phyloP scores from a whole-genome alignment of 2,888 invertebrate genomes.

The Napeogenes inachia region DNA sequence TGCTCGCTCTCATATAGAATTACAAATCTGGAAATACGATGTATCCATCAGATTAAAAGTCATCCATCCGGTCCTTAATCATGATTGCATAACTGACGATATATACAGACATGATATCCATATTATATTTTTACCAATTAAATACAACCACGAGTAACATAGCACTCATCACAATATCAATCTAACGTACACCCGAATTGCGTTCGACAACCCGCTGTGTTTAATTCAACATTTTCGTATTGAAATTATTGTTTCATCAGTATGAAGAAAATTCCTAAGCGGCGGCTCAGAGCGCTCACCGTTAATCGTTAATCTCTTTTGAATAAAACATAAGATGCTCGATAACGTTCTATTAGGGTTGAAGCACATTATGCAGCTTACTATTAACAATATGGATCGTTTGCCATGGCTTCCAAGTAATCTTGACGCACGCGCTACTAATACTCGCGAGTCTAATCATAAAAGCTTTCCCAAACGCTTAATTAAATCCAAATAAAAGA shows the following conservation, averaged over 20 bases:
- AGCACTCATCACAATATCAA: no score
- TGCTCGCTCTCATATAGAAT: no score
- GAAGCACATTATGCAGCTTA: conserved; percentile 64
- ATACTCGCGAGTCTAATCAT: conserved; percentile 52
- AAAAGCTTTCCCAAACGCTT: conserved; percentile 49
- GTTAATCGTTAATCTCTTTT: conserved; percentile 69
- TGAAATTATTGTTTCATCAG: conserved; percentile 49
- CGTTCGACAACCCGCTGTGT: neutral
- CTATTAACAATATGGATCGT: conserved; percentile 57
- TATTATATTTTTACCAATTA: conserved; percentile 11
- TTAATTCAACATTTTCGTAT: conserved; percentile 35
- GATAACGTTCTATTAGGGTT: conserved; percentile 71
- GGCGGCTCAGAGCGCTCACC: conserved; percentile 51
- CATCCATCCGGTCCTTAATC: no score
- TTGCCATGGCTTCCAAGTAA: conserved; percentile 44
- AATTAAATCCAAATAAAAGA: conserved; percentile 70
- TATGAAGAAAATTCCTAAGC: conserved; percentile 57
- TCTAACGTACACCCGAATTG: no score
- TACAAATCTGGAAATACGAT: no score
- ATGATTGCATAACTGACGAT: no score
- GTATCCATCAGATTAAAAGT: no score
- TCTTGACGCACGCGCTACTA: conserved; percentile 52
- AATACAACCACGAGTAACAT: no score
- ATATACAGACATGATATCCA: conserved; percentile 35
- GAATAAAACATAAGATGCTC: conserved; percentile 74